These are phyloP conservation scores for Sialis lutaria DNA, from an alignment of 2,888 invertebrate species.

Conservation along the genomic window DNA sequence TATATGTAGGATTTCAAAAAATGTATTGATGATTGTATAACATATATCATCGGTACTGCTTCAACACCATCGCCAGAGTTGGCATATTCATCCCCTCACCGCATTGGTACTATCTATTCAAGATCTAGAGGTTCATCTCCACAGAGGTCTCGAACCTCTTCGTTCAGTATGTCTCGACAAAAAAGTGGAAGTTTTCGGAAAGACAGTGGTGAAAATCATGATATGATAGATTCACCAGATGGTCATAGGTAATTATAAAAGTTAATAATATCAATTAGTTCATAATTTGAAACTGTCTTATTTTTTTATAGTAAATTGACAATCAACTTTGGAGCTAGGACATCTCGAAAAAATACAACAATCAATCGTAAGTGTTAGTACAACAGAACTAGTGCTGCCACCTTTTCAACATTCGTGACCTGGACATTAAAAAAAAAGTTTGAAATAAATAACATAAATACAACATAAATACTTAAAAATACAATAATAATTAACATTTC, in stretches of 20 bases:
- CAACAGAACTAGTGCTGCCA: no score
- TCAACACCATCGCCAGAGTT: constrained; percentile 2
- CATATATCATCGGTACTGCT: constrained; percentile 3
- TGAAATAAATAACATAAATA: no score
- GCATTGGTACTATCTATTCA: constrained; percentile 17
- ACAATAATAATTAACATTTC: no score
- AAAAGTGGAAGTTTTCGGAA: not conserved
- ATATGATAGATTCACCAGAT: constrained; percentile 12
- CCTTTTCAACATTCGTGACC: no score
- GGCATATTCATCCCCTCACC: not conserved
- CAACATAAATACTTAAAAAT: no score
- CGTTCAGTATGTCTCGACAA: not conserved
- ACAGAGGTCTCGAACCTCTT: constrained; percentile 15
- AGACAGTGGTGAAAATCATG: constrained; percentile 7
- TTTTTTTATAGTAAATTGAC: no score
- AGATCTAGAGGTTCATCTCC: constrained; percentile 23
- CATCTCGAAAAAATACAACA: no score
- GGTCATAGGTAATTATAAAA: constrained; percentile 4
- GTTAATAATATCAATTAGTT: not conserved
- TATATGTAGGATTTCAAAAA: not conserved
- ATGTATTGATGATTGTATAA: not conserved
- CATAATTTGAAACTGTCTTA: not conserved
- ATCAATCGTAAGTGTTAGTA: no score
- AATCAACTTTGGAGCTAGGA: no score
- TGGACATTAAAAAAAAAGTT: no score